Evolutionary conservation across 2,113 vertebrate genomes (phyloP).

Genomic region (Cyphomyrus discorhynchus): DNA sequence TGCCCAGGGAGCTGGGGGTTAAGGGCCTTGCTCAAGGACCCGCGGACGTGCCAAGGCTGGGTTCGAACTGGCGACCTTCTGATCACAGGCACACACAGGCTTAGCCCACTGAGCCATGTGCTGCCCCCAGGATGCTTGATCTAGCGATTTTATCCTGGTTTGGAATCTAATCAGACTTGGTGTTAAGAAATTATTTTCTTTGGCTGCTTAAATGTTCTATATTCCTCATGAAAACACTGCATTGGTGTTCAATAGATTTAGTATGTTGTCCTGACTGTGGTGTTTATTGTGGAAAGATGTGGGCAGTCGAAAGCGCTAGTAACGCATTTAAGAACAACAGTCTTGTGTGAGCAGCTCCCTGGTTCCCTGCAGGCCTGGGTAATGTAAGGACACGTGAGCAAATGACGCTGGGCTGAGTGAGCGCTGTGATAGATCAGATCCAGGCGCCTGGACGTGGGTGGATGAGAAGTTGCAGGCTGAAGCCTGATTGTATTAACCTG

Average conservation of each 20-base stretch:
- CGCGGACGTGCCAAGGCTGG: too few relatives aligned
- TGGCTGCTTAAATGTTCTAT: neutral
- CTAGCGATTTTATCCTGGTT: neutral
- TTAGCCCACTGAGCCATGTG: too few relatives aligned
- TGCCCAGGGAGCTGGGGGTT: too few relatives aligned
- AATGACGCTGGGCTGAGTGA: neutral
- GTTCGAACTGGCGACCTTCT: too few relatives aligned
- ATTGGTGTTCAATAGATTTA: neutral
- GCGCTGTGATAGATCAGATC: neutral
- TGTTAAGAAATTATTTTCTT: neutral
- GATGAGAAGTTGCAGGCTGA: neutral
- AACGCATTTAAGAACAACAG: neutral
- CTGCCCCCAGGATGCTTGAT: neutral
- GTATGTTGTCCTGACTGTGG: neutral
- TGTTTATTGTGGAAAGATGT: neutral
- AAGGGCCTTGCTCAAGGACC: too few relatives aligned
- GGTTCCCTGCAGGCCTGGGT: neutral
- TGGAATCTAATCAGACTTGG: neutral
- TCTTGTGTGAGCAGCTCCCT: neutral
- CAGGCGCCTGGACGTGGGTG: neutral
- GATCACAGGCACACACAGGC: too few relatives aligned
- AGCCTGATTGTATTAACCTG: neutral
- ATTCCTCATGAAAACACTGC: neutral
- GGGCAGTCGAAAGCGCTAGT: neutral
- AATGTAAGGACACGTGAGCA: neutral